These are phyloP conservation scores for Drosophila lowei DNA, from an alignment of 1,140 invertebrate genomes.

Conservation along the genomic window DNA sequence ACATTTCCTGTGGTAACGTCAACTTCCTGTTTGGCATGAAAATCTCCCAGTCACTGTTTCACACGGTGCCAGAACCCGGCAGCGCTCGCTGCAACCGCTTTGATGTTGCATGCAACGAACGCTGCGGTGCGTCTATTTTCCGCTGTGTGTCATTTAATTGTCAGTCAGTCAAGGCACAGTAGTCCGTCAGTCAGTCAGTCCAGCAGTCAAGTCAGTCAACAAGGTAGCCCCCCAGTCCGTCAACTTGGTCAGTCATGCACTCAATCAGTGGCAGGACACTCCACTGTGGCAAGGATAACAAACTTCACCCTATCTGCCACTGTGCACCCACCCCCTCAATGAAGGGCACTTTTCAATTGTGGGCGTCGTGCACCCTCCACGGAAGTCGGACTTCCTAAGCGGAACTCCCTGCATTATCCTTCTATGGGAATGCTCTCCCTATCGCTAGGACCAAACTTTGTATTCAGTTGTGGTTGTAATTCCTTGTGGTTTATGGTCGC, in stretches of 20 bases:
- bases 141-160: constrained; percentile 75
- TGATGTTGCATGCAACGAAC: constrained; percentile 73
- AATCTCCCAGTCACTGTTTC: constrained; percentile 74
- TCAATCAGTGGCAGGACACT: constrained; percentile 66
- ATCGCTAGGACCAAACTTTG: constrained; percentile 17
- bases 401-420: constrained; percentile 67
- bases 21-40: constrained; percentile 68
- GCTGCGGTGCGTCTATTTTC: constrained; percentile 54
- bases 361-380: constrained; percentile 25
- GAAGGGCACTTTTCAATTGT: constrained; percentile 26
- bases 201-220: constrained; percentile 20
- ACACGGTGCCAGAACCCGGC: constrained; percentile 52
- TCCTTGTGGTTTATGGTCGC: constrained; percentile 37
- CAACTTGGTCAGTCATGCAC: constrained; percentile 74
- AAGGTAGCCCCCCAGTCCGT: constrained; percentile 35
- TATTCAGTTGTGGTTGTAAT: constrained; percentile 17
- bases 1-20: constrained; percentile 74
- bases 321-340: constrained; percentile 21
- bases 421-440: constrained; percentile 61
- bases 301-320: constrained; percentile 35
- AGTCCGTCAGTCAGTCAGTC: constrained; percentile 21
- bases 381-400: constrained; percentile 76
- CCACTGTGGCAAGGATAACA: constrained; percentile 35
- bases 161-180: constrained; percentile 28
- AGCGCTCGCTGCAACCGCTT: constrained; percentile 62